Evolutionary conservation across 2,888 invertebrate genomes (phyloP), one percentile per base, ranked within the genome.

Genomic region (Phortica okadai): DNA sequence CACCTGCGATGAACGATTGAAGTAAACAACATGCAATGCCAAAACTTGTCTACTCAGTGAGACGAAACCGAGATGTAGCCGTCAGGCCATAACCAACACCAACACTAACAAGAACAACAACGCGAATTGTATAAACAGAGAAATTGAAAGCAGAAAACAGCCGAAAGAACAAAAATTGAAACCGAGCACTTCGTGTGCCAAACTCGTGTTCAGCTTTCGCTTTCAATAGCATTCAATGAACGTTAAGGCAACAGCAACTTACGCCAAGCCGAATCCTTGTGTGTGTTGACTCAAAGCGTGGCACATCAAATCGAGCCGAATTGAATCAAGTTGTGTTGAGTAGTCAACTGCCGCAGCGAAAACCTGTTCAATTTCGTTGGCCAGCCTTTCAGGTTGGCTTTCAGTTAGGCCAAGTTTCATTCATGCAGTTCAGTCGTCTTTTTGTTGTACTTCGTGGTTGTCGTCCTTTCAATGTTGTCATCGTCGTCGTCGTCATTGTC

Each of bases 371-470:
- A 87, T 84, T 87, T 86, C 86, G 80, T 80, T 44, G 62, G 56
- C 70, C 54, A 72, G 33, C 33, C 33, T 33, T 33, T 33, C 33
- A 33, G 77, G 78, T 77, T 81, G 82, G 84, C 82, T 87, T 88
- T 84, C 87, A 85, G 82, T 85, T 85, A 84, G 83, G 78, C 75
- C 79, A 80, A 66, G 50, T 54, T 66, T 74, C 74, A 74, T 64
- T 75, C 73, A 75, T 75, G 70, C 80, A 84, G 84, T 85, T 84
- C 85, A 89, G 89, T 89, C 87, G 89, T 88, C 84, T 88, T 90
- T 89, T 89, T 88, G 89, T 89, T 89, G 89, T 86, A 84, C 84
- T 83, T 84, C 88, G 87, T 86, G 88, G 83, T 87, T 82, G 81
- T 87, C 81, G 88, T 83, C 82, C 83, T 80, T 82, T 80, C 83